These are phyloP conservation scores for Nothocercus julius DNA, from an alignment of 2,113 vertebrate genomes.

Conservation along the genomic window DNA sequence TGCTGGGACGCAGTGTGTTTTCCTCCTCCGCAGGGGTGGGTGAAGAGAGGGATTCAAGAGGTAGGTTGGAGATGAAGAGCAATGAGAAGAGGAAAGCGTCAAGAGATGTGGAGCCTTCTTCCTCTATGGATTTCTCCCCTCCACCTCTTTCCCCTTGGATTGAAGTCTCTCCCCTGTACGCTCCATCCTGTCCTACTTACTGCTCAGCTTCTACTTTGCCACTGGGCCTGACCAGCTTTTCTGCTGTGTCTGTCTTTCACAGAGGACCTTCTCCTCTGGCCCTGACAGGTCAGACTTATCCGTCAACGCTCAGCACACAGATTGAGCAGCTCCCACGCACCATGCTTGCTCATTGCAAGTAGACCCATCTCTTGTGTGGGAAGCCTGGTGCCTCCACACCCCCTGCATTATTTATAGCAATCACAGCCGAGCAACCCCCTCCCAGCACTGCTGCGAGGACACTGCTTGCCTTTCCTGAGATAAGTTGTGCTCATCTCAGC, in stretches of 20 bases:
- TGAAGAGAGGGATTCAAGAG: not conserved
- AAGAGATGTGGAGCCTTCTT: not conserved
- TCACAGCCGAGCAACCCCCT: not conserved
- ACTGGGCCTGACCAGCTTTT: not conserved
- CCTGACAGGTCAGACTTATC: not conserved
- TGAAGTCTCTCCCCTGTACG: not conserved
- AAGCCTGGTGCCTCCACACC: accelerated
- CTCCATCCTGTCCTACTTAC: not conserved
- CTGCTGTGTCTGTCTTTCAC: not conserved
- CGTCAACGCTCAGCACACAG: accelerated
- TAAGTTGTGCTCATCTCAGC: not conserved
- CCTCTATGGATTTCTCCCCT: not conserved
- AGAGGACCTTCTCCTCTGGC: accelerated
- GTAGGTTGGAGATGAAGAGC: not conserved
- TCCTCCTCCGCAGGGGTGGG: not conserved
- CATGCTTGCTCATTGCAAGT: not conserved
- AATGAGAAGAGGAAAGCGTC: not conserved
- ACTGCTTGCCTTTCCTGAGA: accelerated
- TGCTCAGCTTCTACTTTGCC: not conserved
- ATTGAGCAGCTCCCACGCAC: not conserved
- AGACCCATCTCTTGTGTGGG: not conserved
- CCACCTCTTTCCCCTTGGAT: not conserved
- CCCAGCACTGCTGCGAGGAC: accelerated
- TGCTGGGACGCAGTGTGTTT: not conserved
- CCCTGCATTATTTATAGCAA: not conserved